Evolutionary conservation across 1,140 invertebrate species (phyloP).

Genomic region (Hylaeus volcanicus): DNA sequence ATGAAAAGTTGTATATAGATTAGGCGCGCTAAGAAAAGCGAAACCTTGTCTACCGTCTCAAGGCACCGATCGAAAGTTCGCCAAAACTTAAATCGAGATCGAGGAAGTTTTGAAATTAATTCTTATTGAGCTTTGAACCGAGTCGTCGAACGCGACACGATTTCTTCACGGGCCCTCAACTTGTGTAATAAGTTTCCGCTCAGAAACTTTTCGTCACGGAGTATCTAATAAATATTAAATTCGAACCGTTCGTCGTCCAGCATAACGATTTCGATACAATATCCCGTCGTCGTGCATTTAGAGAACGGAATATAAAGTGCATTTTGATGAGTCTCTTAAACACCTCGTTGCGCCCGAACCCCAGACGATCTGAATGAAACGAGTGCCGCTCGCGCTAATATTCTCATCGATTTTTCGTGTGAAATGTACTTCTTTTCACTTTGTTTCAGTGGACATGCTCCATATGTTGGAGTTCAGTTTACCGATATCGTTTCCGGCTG

Average conservation of each 20-base stretch:
- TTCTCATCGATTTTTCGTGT: conserved; percentile 18
- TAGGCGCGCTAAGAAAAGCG: conserved; percentile 19
- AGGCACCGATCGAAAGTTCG: conserved; percentile 66
- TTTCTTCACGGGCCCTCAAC: conserved; percentile 57
- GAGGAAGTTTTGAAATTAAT: conserved; percentile 70
- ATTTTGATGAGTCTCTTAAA: conserved; percentile 8
- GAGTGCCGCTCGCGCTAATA: background rate
- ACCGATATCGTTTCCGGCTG: conserved; percentile 95
- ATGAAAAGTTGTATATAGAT: conserved; percentile 28
- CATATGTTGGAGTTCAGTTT: conserved; percentile 98
- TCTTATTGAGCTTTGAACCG: conserved; percentile 67
- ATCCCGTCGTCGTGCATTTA: background rate
- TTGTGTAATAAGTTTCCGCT: conserved; percentile 62
- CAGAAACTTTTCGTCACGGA: conserved; percentile 50
- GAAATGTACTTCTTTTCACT: conserved; percentile 64
- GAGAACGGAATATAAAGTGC: background rate
- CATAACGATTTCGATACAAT: conserved; percentile 57
- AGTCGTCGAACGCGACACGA: conserved; percentile 62
- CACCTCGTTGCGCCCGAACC: background rate
- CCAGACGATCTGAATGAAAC: background rate
- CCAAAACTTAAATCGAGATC: conserved; percentile 73
- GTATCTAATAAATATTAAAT: conserved; percentile 67
- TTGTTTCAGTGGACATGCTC: conserved; percentile 93
- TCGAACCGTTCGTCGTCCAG: conserved; percentile 48
- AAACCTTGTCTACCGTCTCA: conserved; percentile 26